Conservation (phyloP, 2,113 vertebrate species). For the Gavia stellata region DNA sequence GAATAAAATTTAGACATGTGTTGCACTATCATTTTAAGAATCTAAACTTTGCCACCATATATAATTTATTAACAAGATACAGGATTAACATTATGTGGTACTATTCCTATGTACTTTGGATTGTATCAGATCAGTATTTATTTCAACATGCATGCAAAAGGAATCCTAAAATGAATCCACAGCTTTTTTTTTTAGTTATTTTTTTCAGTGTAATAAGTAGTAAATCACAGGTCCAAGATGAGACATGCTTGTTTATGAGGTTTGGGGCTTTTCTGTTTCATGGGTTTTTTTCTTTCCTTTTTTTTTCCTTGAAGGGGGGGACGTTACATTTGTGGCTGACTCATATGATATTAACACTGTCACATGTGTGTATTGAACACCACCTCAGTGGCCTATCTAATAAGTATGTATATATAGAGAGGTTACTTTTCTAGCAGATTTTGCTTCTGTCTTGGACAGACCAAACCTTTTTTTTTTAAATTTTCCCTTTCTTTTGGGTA, state of each 20-base stretch:
- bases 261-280: neutral
- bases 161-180: neutral
- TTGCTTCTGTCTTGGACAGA: neutral
- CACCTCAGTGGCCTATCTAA: neutral
- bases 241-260: neutral
- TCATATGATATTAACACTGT: neutral
- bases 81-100: neutral
- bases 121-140: neutral
- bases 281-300: fast-evolving
- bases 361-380: neutral
- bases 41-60: neutral
- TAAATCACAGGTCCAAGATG: neutral
- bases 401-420: no score
- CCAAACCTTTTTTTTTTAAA: neutral
- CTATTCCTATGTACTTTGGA: neutral
- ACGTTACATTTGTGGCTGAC: neutral
- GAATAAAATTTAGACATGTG: neutral
- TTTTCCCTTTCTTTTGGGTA: neutral
- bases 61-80: neutral
- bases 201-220: neutral
- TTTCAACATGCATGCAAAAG: neutral
- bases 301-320: neutral
- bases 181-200: neutral
- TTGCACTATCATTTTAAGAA: neutral
- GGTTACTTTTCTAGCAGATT: neutral